Conservation (phyloP, 2,888 invertebrate species). For the Drosophila mulleri region DNA sequence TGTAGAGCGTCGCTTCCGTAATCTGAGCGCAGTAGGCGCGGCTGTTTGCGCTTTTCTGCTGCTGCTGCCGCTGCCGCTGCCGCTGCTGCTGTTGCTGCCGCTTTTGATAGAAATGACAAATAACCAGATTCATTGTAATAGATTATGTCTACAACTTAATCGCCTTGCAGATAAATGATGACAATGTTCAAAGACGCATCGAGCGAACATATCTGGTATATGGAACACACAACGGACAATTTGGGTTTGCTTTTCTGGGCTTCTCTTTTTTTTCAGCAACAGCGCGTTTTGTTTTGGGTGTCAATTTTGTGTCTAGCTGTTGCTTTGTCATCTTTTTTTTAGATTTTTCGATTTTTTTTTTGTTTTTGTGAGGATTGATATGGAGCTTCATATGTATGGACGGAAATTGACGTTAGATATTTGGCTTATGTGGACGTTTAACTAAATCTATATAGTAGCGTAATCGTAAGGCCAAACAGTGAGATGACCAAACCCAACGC, state of each 20-base stretch:
- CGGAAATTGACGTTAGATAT: conserved; percentile 63
- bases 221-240: conserved; percentile 38
- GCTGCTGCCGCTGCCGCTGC: conserved; percentile 42
- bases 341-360: conserved; percentile 16
- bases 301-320: conserved; percentile 73
- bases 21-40: conserved; percentile 84
- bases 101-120: conserved; percentile 83
- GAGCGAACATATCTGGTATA: conserved; percentile 32
- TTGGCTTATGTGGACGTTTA: conserved; percentile 70
- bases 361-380: conserved; percentile 40
- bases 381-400: conserved; percentile 58
- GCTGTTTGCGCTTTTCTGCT: conserved; percentile 82
- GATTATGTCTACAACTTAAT: conserved; percentile 85
- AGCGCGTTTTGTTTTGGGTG: conserved; percentile 78
- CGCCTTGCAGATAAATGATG: conserved; percentile 84
- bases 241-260: conserved; percentile 24
- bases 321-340: conserved; percentile 54
- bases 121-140: conserved; percentile 85
- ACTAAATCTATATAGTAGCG: conserved; percentile 82
- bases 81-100: conserved; percentile 5
- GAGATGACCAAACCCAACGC: conserved; percentile 83
- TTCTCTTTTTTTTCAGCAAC: conserved; percentile 38
- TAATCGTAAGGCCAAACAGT: conserved; percentile 76
- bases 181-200: conserved; percentile 75
- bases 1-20: conserved; percentile 75